Percentiles rank a stretch among this genome's conserved stretches.
Evolutionary conservation across 2,113 vertebrate genomes (phyloP).

Genomic region (Tonatia bakeri): DNA sequence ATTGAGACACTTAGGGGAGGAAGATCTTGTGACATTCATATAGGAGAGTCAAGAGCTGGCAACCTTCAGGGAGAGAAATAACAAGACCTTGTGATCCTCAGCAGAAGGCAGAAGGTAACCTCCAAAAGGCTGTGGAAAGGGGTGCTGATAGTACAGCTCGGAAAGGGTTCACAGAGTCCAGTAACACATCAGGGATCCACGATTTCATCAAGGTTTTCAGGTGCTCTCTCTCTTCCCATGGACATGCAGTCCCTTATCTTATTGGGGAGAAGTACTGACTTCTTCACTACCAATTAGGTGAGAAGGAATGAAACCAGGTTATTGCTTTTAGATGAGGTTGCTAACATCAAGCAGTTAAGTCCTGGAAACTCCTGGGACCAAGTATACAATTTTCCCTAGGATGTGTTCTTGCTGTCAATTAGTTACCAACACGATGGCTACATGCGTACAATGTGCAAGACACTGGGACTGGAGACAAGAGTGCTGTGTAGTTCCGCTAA

Average conservation of each 20-base stretch:
- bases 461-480: neutral
- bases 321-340: neutral
- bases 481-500: neutral
- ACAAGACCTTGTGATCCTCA: neutral
- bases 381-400: neutral
- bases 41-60: neutral
- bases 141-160: neutral
- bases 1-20: too few relatives aligned
- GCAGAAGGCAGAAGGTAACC: neutral
- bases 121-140: neutral
- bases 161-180: neutral
- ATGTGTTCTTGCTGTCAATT: neutral
- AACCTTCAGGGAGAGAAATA: neutral
- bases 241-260: neutral
- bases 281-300: neutral
- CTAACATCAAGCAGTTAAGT: neutral
- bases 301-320: neutral
- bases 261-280: neutral
- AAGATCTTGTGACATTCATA: neutral
- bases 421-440: neutral
- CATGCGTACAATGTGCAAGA: neutral
- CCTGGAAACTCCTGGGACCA: neutral
- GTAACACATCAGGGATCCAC: neutral
- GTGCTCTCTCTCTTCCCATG: neutral
- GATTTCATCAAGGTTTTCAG: neutral